A percentile compares a stretch with the other conserved stretches of the same genome.
These are phyloP conservation scores for Aspiorhynchus laticeps DNA, from an alignment of 2,113 vertebrate genomes.

Conservation along the genomic window DNA sequence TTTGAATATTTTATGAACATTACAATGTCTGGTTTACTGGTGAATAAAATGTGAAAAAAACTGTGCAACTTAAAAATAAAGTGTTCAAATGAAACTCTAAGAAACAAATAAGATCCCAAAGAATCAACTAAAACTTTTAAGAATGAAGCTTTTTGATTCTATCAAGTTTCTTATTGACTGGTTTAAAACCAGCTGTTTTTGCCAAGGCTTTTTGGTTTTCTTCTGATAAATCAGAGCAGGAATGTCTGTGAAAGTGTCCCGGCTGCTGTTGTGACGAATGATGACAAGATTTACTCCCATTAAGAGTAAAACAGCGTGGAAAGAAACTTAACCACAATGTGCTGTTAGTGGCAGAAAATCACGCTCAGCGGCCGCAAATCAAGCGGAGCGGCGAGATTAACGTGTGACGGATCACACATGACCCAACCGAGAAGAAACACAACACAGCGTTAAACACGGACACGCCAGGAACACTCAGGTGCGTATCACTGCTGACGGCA, in stretches of 20 bases:
- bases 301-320: not conserved
- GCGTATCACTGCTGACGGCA: not conserved
- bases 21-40: no score
- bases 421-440: conserved; percentile 16
- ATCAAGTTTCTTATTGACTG: not conserved
- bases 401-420: not conserved
- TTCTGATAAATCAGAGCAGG: not conserved
- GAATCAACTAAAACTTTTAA: no score
- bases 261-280: not conserved
- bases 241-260: not conserved
- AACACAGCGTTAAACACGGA: conserved; percentile 34
- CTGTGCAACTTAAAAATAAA: no score
- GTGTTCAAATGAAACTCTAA: no score
- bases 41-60: no score
- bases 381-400: conserved; percentile 37
- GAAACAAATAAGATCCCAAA: no score
- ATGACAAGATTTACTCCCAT: not conserved
- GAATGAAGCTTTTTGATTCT: no score
- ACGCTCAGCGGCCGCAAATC: conserved; percentile 39
- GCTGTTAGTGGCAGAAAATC: not conserved
- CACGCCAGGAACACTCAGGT: not conserved
- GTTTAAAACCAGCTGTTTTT: not conserved
- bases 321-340: not conserved
- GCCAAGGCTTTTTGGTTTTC: not conserved
- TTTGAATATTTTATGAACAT: no score